Base-by-base conservation (phyloP, 2,797 vertebrate species). In the Diceros bicornis region DNA sequence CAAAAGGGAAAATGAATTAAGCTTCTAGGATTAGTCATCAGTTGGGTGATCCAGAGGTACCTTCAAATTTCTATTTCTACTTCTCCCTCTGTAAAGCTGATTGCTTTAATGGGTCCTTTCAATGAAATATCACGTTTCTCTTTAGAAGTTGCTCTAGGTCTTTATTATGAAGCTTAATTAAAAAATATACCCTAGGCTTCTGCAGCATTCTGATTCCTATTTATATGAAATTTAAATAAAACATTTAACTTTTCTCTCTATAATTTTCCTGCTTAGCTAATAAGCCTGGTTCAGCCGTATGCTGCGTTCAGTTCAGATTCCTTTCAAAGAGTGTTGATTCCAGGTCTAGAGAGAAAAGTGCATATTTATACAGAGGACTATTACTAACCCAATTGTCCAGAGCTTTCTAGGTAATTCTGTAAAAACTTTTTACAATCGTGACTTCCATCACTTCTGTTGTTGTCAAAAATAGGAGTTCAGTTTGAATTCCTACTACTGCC, bases 131-230 rank as follows among this genome's bases (percentile, higher is more conserved):
- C 69, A 37, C 0, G 0, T 91, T 96, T 93, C 23, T 37, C 23
- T 86, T 72, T 84, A 77, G 66, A 83, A 62, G 50, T 75, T 85
- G 75, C 55, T 91, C 34, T 71, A 34, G 27, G 57, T 83, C 44
- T 97, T 77, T 94, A 89, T 88, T 81, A 81, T 85, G 55, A 85
- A 41, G 3, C 61, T 93, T 72, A 96, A 94, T 88, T 95, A 83
- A 87, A 95, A 96, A 84, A 61, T 79, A 88, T 86, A 25, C 25
- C 50, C 41, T 32, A 69, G 74, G 69, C 57, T 81, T 92, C 84
- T 89, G 17, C 86, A 93, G 37, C 7, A 10, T 95, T 84, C 75
- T 59, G 29, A 32, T 78, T 89, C 74, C 47, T 47, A 72, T 1
- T 61, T 61, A 2, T 72, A 59, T 50, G 27, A 90, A 68, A 47